A percentile compares a stretch with the other conserved stretches of the same genome.
phyloP scores from a whole-genome alignment of 2,113 vertebrate genomes.

The Rhinichthys klamathensis region DNA sequence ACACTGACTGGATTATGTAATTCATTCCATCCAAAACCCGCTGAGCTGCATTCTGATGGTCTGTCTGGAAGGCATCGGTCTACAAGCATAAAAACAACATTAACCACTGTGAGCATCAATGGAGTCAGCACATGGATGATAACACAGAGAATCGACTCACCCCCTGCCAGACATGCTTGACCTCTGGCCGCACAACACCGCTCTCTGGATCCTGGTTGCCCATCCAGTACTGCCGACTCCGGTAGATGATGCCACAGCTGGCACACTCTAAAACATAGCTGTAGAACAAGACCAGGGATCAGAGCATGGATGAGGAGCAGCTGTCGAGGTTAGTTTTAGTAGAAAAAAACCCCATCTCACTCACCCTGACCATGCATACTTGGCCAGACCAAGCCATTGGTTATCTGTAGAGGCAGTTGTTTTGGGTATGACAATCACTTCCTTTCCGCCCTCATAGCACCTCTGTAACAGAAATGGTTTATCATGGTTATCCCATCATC shows the following conservation, averaged over 20 bases:
- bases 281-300: background rate
- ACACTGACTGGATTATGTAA: slow-evolving; percentile 78
- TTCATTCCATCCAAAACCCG: slow-evolving; percentile 81
- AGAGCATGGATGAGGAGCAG: background rate
- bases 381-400: slow-evolving; percentile 81
- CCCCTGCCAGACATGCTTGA: slow-evolving; percentile 83
- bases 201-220: slow-evolving; percentile 83
- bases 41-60: slow-evolving; percentile 82
- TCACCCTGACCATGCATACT: slow-evolving; percentile 84
- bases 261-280: slow-evolving; percentile 83
- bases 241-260: slow-evolving; percentile 83
- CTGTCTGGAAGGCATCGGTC: slow-evolving; percentile 74
- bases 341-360: slow-evolving; percentile 42
- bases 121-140: background rate
- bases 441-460: slow-evolving; percentile 81
- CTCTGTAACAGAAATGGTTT: slow-evolving; percentile 58
- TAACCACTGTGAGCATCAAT: background rate
- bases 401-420: slow-evolving; percentile 80
- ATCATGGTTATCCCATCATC: background rate
- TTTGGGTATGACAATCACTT: slow-evolving; percentile 80
- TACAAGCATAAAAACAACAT: slow-evolving; percentile 50
- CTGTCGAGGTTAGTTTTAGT: background rate
- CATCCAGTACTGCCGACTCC: slow-evolving; percentile 84
- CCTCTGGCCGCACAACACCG: slow-evolving; percentile 76
- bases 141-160: slow-evolving; percentile 63